phyloP scores from a whole-genome alignment of 1,140 invertebrate species.

The Pinna nobilis region DNA sequence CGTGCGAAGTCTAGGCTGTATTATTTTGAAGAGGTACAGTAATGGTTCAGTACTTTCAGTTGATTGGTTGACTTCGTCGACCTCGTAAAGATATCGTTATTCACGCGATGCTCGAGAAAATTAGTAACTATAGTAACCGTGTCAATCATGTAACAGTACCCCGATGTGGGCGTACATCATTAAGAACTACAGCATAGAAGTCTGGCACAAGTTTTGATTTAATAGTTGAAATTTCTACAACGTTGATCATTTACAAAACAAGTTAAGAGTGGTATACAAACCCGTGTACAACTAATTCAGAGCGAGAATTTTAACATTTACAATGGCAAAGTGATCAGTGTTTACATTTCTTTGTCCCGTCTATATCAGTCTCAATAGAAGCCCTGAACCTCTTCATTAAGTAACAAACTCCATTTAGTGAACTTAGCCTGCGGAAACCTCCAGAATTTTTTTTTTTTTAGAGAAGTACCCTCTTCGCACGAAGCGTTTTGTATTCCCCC shows the following conservation, averaged over 20 bases:
- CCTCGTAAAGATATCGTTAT: slow-evolving; percentile 67
- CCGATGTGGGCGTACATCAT: slow-evolving; percentile 52
- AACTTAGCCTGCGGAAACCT: too few species aligned
- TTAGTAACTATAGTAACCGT: slow-evolving; percentile 69
- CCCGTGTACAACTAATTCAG: slow-evolving; percentile 32
- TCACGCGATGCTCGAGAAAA: slow-evolving; percentile 64
- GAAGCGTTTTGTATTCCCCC: too few species aligned
- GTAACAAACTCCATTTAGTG: background rate
- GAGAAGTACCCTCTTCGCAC: too few species aligned
- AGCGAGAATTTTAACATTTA: slow-evolving; percentile 27
- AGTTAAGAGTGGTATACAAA: slow-evolving; percentile 18
- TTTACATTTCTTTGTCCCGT: slow-evolving; percentile 44
- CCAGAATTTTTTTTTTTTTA: too few species aligned
- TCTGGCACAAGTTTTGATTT: slow-evolving; percentile 14
- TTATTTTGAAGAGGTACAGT: slow-evolving; percentile 56
- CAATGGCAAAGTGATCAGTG: slow-evolving; percentile 37
- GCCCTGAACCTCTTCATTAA: background rate
- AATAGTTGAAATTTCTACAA: slow-evolving; percentile 40
- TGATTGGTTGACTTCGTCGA: slow-evolving; percentile 66
- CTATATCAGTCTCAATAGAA: slow-evolving; percentile 4
- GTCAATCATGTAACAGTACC: slow-evolving; percentile 72
- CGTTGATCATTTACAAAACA: background rate
- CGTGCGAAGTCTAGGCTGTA: slow-evolving; percentile 42
- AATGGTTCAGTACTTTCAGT: slow-evolving; percentile 57
- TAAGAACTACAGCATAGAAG: slow-evolving; percentile 26